These are phyloP conservation scores for Euwallacea similis DNA, from an alignment of 1,140 invertebrate genomes.

Conservation along the genomic window DNA sequence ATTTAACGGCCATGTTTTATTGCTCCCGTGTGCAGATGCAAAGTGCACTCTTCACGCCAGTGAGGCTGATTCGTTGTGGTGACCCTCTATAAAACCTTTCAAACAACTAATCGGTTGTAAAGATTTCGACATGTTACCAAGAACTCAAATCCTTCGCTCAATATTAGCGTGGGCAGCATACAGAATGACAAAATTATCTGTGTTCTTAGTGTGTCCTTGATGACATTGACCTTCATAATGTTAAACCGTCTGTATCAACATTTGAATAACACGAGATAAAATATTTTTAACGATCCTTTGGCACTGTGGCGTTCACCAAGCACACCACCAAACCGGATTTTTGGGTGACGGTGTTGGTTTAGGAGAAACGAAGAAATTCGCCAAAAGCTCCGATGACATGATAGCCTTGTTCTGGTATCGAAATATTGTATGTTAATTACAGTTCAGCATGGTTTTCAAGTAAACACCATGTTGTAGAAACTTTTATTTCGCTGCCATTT, in stretches of 20 bases:
- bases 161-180: slow-evolving; percentile 8
- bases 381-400: neutral
- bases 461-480: too few species aligned
- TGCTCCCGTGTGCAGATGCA: too few species aligned
- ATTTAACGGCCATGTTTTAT: too few species aligned
- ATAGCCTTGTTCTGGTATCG: too few species aligned
- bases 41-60: too few species aligned
- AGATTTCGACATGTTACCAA: too few species aligned
- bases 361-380: neutral
- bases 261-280: slow-evolving; percentile 8
- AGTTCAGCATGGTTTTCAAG: too few species aligned
- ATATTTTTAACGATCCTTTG: neutral
- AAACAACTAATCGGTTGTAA: too few species aligned
- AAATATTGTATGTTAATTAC: too few species aligned
- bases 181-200: slow-evolving; percentile 12
- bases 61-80: too few species aligned
- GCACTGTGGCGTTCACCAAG: neutral
- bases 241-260: slow-evolving; percentile 10
- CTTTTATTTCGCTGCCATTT: too few species aligned
- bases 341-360: neutral
- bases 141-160: neutral
- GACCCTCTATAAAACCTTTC: too few species aligned
- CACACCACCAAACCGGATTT: neutral
- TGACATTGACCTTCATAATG: slow-evolving; percentile 11
- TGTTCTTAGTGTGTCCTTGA: slow-evolving; percentile 6